Evolutionary conservation across 1,140 invertebrate species (phyloP), one percentile per base, ranked within the genome.

Genomic region (Solenopsis invicta): DNA sequence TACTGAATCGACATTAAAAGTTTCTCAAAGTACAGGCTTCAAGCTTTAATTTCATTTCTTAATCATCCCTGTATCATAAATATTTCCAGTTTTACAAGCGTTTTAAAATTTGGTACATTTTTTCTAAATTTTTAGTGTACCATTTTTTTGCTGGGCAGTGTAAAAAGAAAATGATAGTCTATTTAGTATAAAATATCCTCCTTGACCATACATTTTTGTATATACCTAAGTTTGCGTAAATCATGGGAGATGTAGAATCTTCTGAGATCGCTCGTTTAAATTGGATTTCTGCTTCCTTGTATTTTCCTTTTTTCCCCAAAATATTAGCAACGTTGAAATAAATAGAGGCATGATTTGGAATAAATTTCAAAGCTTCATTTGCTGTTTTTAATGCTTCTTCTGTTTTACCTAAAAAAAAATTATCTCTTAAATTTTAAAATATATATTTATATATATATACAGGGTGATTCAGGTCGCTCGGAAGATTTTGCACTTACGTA

Each of bases 301-400:
- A 99, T 48, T 96, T 95, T 54, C 97, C 96, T 52, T 97, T 92
- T 96, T 99, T 99, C 0, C 99, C 99, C 66, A 98, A 96, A 71
- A 98, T 97, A 94, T 99, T 99, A 1, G 97, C 99, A 45, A 99
- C 94, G 90, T 98, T 98, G 91, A 99, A 99, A 93, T 98, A 96
- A 37, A 99, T 95, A 8, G 96, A 96, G 1, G 97, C 96, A 41
- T 98, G 97, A 69, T 97, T 94, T 0, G 97, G 97, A 64, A 98
- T 93, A 89, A 97, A 95, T 48, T 93, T 92, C 4, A 99, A 93
- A 4, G 98, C 98, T 92, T 96, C 95, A 9, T 96, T 95, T 6
- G 97, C 98, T 71, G 97, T 93, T 88, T 96, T 94, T 69, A 98
- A 94, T 16, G 98, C 98, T 93, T 97, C 95, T 10, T 97, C 95